A percentile compares a stretch with the other conserved stretches of the same genome.
These are phyloP conservation scores for Charina bottae DNA, from an alignment of 2,113 vertebrate genomes.

Conservation along the genomic window DNA sequence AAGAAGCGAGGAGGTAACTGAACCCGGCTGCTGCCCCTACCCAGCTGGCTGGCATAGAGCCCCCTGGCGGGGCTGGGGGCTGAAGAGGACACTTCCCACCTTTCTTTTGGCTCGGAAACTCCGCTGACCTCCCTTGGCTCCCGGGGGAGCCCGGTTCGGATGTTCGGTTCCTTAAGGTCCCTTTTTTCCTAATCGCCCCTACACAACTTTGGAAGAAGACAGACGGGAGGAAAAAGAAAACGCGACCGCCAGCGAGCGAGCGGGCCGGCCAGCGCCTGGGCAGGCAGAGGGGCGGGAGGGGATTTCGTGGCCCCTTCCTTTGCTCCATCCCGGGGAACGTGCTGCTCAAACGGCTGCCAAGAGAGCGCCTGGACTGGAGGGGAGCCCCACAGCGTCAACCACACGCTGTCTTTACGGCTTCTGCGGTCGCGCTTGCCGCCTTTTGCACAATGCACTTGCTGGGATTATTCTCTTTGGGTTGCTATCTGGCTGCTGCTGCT, in stretches of 20 bases:
- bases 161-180: constrained; percentile 72
- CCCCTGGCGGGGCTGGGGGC: not conserved
- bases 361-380: constrained; percentile 30
- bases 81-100: not conserved
- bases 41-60: not conserved
- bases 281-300: constrained; percentile 23
- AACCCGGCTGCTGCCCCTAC: not conserved
- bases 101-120: not conserved
- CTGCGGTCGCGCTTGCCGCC: constrained; percentile 44
- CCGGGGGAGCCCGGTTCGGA: constrained; percentile 60
- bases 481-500: constrained; percentile 71
- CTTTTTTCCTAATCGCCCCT: constrained; percentile 61
- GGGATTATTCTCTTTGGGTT: constrained; percentile 70
- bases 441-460: constrained; percentile 78
- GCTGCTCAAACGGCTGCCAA: constrained; percentile 48
- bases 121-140: not conserved
- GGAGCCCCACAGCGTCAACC: constrained; percentile 36
- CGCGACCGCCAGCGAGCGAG: constrained; percentile 25
- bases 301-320: constrained; percentile 36
- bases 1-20: not conserved
- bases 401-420: constrained; percentile 4
- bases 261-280: constrained; percentile 10
- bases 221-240: constrained; percentile 41
- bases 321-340: constrained; percentile 62
- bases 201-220: constrained; percentile 43